phyloP scores from a whole-genome alignment of 2,797 vertebrate species.

The Pteropus rufus region DNA sequence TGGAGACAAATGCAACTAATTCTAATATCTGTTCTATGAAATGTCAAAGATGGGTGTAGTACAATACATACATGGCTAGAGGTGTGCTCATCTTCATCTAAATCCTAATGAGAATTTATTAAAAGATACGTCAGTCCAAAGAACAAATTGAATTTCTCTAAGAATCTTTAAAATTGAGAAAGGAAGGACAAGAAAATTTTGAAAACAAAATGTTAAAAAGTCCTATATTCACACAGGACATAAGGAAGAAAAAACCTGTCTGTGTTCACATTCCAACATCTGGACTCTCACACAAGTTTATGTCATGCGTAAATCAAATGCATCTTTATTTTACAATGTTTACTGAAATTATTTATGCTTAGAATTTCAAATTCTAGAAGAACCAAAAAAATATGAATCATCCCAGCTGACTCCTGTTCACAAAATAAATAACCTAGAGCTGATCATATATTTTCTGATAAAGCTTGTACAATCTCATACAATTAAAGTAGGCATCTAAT shows the following conservation, averaged over 20 bases:
- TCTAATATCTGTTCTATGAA: neutral
- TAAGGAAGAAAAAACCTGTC: constrained; percentile 53
- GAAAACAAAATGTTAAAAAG: constrained; percentile 20
- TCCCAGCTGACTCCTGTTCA: constrained; percentile 63
- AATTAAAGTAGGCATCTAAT: constrained; percentile 45
- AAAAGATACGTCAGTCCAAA: neutral
- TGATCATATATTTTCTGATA: constrained; percentile 54
- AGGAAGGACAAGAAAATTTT: neutral
- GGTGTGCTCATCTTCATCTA: neutral
- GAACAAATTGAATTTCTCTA: neutral
- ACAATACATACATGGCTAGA: neutral
- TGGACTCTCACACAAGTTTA: constrained; percentile 1
- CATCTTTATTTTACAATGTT: constrained; percentile 51
- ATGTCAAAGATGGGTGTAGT: neutral
- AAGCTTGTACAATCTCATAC: neutral
- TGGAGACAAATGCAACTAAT: neutral
- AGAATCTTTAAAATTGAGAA: constrained; percentile 32
- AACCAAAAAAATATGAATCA: constrained; percentile 26
- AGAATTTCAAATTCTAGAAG: constrained; percentile 64
- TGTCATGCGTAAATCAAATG: neutral
- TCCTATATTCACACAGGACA: constrained; percentile 34
- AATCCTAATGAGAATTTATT: neutral
- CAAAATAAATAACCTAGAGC: constrained; percentile 71
- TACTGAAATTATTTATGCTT: constrained; percentile 67
- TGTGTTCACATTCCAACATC: constrained; percentile 48